Evolutionary conservation across 2,888 invertebrate species (phyloP).

Genomic region (Lacanobia oleracea): DNA sequence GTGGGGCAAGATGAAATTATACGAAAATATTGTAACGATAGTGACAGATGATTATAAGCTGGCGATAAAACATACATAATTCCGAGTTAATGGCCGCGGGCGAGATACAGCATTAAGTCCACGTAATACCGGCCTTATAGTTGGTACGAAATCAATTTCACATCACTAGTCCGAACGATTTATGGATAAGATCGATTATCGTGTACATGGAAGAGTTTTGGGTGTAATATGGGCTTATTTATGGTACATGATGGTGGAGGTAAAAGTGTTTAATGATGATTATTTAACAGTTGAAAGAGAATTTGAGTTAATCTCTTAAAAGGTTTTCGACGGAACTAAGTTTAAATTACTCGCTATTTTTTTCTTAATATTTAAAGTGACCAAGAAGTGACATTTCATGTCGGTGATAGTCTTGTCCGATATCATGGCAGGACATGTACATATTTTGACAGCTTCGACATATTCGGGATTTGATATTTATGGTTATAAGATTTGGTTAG

Average conservation of each 20-base stretch:
- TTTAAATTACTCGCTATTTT: not conserved
- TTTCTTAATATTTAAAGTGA: not conserved
- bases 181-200: slow-evolving; percentile 75
- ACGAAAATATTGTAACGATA: slow-evolving; percentile 90
- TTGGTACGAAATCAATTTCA: slow-evolving; percentile 82
- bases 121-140: slow-evolving; percentile 79
- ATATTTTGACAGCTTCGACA: not conserved
- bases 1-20: slow-evolving; percentile 87
- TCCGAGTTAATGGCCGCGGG: slow-evolving; percentile 84
- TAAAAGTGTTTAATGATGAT: slow-evolving; percentile 41
- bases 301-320: slow-evolving; percentile 2
- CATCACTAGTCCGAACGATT: slow-evolving; percentile 78
- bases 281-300: slow-evolving; percentile 21
- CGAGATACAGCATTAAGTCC: slow-evolving; percentile 70
- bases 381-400: not conserved
- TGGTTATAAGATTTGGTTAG: not conserved
- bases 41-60: slow-evolving; percentile 91
- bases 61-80: slow-evolving; percentile 91
- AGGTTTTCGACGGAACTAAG: not conserved
- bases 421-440: not conserved
- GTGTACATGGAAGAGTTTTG: slow-evolving; percentile 62
- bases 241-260: slow-evolving; percentile 47
- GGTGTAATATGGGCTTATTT: slow-evolving; percentile 67
- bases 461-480: not conserved
- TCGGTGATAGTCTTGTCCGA: not conserved